A percentile compares a stretch with the other conserved stretches of the same genome.
Conservation (phyloP, 2,888 invertebrate species). For the Chymomyza caudatula region DNA sequence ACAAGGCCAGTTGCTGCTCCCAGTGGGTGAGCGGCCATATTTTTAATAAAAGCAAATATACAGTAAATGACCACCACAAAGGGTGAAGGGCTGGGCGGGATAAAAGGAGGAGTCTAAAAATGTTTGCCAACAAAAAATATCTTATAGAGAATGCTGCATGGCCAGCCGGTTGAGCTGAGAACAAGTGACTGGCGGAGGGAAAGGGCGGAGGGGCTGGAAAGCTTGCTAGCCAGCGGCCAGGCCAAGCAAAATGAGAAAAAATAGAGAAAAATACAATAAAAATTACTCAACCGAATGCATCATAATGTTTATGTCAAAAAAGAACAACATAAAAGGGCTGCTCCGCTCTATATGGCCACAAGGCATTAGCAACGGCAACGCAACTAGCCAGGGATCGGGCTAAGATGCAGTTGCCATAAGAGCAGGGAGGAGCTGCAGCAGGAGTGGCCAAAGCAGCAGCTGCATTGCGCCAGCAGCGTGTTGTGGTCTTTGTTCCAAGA, state of each 20-base stretch:
- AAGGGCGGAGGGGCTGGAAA: background rate
- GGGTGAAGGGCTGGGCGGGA: constrained; percentile 8
- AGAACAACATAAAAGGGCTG: constrained; percentile 58
- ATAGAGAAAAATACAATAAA: constrained; percentile 68
- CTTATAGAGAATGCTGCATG: background rate
- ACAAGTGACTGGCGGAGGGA: constrained; percentile 2
- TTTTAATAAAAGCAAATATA: constrained; percentile 60
- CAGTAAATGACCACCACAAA: constrained; percentile 55
- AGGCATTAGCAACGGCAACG: constrained; percentile 20
- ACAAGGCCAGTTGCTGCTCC: background rate
- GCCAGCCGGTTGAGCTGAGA: no score
- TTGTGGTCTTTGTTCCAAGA: constrained; percentile 51
- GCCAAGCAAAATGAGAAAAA: constrained; percentile 47
- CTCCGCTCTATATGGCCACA: background rate
- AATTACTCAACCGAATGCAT: constrained; percentile 70
- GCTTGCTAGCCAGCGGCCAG: constrained; percentile 25
- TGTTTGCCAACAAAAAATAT: constrained; percentile 22
- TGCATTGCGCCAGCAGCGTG: constrained; percentile 22
- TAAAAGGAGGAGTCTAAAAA: background rate
- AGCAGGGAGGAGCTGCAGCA: background rate
- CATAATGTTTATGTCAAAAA: constrained; percentile 70
- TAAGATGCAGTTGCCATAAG: background rate
- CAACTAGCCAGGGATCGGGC: constrained; percentile 13
- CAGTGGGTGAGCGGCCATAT: constrained; percentile 19
- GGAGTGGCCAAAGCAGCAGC: constrained; percentile 5